Conservation (phyloP, 2,888 invertebrate species). For the Dynastes grantii region DNA sequence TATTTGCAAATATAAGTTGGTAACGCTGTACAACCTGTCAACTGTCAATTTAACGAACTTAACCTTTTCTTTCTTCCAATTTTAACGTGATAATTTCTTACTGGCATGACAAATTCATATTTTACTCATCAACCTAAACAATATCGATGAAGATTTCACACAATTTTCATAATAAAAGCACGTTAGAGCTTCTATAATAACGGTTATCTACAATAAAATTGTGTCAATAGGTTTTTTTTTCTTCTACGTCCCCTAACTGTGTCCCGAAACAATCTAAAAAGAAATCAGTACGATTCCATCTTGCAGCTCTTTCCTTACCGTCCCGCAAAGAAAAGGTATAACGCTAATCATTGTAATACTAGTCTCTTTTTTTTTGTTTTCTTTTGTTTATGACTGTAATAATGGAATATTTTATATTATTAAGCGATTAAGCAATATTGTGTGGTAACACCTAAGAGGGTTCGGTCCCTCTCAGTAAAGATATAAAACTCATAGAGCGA, state of each 20-base stretch:
- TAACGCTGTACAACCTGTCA: too few relatives aligned
- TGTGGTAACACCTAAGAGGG: conserved; percentile 41
- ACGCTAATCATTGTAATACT: too few relatives aligned
- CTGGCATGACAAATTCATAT: too few relatives aligned
- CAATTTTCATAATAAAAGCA: conserved; percentile 33
- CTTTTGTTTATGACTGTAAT: conserved; percentile 22
- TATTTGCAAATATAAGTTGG: too few relatives aligned
- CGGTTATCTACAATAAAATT: conserved; percentile 26
- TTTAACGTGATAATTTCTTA: too few relatives aligned
- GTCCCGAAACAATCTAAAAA: neutral
- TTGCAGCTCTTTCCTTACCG: too few relatives aligned
- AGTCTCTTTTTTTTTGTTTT: neutral
- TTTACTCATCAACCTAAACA: too few relatives aligned
- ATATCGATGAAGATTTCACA: too few relatives aligned
- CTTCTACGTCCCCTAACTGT: too few relatives aligned
- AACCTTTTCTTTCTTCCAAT: too few relatives aligned
- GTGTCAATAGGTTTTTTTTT: conserved; percentile 8
- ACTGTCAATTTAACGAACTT: too few relatives aligned
- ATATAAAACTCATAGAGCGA: conserved; percentile 62
- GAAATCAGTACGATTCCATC: neutral
- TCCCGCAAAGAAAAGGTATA: too few relatives aligned
- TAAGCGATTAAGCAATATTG: conserved; percentile 48
- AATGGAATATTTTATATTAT: conserved; percentile 47
- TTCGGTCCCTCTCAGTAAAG: conserved; percentile 6
- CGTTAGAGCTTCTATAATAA: conserved; percentile 8